phyloP scores from a whole-genome alignment of 2,888 invertebrate species.

The Leucania comma region DNA sequence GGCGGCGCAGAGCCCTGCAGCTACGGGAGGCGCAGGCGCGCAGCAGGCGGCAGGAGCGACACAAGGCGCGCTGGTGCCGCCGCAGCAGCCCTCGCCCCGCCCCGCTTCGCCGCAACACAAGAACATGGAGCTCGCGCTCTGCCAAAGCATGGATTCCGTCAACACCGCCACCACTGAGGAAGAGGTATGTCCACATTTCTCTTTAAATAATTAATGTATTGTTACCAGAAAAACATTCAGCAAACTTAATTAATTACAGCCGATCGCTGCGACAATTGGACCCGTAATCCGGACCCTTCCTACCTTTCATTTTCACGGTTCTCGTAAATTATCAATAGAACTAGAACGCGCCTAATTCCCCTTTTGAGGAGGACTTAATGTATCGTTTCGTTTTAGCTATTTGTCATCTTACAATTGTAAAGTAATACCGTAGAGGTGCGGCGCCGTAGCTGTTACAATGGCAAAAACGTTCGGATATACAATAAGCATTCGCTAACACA shows the following conservation, averaged over 20 bases:
- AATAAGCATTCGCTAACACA: conserved; percentile 87
- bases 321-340: conserved; percentile 73
- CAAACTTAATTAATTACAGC: conserved; percentile 50
- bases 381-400: conserved; percentile 82
- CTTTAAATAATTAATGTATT: conserved; percentile 6
- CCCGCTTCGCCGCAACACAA: conserved; percentile 86
- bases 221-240: conserved; percentile 11
- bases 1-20: conserved; percentile 81
- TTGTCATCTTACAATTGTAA: conserved; percentile 85
- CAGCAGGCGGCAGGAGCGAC: conserved; percentile 84
- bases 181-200: conserved; percentile 94
- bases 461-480: conserved; percentile 84
- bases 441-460: conserved; percentile 78
- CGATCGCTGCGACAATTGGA: conserved; percentile 52
- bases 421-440: conserved; percentile 79
- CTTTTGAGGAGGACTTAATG: conserved; percentile 77
- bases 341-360: conserved; percentile 70
- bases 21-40: conserved; percentile 81
- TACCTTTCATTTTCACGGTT: conserved; percentile 61
- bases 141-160: conserved; percentile 99
- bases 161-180: conserved; percentile 98
- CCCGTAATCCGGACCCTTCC: conserved; percentile 59
- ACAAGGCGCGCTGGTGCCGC: conserved; percentile 86
- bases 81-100: conserved; percentile 87
- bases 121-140: conserved; percentile 93